Conservation (phyloP, 2,888 invertebrate species). For the Hanleya hanleyi region DNA sequence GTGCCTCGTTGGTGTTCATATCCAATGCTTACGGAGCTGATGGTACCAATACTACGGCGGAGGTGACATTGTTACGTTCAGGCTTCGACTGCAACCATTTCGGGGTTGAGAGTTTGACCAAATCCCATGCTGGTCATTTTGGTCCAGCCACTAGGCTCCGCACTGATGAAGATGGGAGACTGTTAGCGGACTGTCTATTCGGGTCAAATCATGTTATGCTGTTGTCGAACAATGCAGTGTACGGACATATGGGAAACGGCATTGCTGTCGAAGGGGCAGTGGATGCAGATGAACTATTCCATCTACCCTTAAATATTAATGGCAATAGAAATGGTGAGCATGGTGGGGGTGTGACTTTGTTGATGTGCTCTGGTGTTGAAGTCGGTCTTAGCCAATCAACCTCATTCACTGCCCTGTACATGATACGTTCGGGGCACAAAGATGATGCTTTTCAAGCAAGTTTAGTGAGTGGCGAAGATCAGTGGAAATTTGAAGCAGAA, state of each 20-base stretch:
- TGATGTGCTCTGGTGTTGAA: slow-evolving; percentile 47
- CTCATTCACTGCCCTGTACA: slow-evolving; percentile 37
- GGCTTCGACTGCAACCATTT: slow-evolving; percentile 55
- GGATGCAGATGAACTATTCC: slow-evolving; percentile 2
- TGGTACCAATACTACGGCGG: slow-evolving; percentile 46
- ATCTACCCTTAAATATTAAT: slow-evolving; percentile 45
- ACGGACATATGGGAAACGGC: slow-evolving; percentile 49
- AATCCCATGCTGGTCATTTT: slow-evolving; percentile 49
- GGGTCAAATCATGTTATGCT: slow-evolving; percentile 50
- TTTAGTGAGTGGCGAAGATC: slow-evolving; percentile 48
- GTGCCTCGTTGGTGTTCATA: slow-evolving; percentile 41
- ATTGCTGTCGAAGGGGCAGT: slow-evolving; percentile 29
- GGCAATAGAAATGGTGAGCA: slow-evolving; percentile 22
- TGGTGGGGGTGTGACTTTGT: slow-evolving; percentile 42
- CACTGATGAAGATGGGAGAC: slow-evolving; percentile 48
- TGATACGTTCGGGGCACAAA: slow-evolving; percentile 48
- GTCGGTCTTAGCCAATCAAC: neutral
- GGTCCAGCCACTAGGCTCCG: slow-evolving; percentile 35
- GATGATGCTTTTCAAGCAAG: slow-evolving; percentile 39
- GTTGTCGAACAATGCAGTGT: slow-evolving; percentile 44
- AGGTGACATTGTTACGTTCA: slow-evolving; percentile 40
- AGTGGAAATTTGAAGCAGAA: slow-evolving; percentile 43
- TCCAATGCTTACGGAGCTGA: slow-evolving; percentile 47
- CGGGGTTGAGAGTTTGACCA: slow-evolving; percentile 24
- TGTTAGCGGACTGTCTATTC: slow-evolving; percentile 47